Evolutionary conservation across 1,140 invertebrate species (phyloP).

Genomic region (Heliothis virescens): DNA sequence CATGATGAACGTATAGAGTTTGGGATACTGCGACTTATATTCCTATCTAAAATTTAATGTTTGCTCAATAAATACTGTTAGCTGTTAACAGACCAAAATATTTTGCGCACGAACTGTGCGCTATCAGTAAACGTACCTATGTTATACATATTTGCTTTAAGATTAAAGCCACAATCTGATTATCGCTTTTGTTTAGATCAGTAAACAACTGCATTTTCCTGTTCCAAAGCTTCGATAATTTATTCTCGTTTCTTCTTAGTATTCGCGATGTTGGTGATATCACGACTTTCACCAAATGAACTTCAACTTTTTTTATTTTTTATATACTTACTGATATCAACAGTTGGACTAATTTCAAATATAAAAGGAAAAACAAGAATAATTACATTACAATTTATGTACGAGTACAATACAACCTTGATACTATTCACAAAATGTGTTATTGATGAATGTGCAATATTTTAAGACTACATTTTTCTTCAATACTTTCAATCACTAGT

Average conservation of each 20-base stretch:
- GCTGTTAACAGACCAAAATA: too few relatives aligned
- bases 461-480: too few relatives aligned
- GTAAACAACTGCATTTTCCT: conserved; percentile 15
- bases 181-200: background rate
- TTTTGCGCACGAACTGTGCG: too few relatives aligned
- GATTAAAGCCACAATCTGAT: background rate
- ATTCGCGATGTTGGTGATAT: background rate
- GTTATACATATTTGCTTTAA: background rate
- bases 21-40: background rate
- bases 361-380: too few relatives aligned
- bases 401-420: too few relatives aligned
- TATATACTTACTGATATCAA: background rate
- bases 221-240: conserved; percentile 15
- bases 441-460: too few relatives aligned
- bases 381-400: too few relatives aligned
- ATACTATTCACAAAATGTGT: too few relatives aligned
- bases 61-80: background rate
- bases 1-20: too few relatives aligned
- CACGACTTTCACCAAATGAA: conserved; percentile 7
- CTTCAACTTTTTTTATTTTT: conserved; percentile 3
- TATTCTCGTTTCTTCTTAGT: conserved; percentile 10
- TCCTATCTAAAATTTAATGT: background rate
- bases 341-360: background rate
- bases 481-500: too few relatives aligned
- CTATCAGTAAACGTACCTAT: background rate